These are phyloP conservation scores for Drosophila pseudoananassae DNA, from an alignment of 1,140 invertebrate genomes.

Conservation along the genomic window DNA sequence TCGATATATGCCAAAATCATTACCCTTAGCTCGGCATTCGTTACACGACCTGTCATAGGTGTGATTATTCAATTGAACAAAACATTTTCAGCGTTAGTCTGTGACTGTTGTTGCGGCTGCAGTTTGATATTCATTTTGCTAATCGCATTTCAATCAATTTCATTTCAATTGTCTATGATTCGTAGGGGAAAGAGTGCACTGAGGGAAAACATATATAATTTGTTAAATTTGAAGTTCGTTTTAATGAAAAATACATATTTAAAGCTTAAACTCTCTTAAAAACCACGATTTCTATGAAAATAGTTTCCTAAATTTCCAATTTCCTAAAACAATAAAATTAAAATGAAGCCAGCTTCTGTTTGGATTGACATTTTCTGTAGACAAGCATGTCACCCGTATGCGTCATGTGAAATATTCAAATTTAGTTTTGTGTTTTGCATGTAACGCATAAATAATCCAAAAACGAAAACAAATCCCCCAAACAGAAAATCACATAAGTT, in stretches of 20 bases:
- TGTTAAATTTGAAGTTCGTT: neutral
- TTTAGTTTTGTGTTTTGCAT: conserved; percentile 53
- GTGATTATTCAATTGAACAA: conserved; percentile 67
- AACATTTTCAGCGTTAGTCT: conserved; percentile 50
- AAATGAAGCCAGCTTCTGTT: conserved; percentile 30
- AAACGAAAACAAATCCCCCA: conserved; percentile 12
- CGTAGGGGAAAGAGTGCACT: conserved; percentile 5
- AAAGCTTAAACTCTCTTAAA: neutral
- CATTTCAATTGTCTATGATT: conserved; percentile 69
- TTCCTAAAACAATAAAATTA: neutral
- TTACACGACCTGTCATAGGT: conserved; percentile 50
- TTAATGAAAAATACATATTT: neutral
- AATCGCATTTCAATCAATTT: conserved; percentile 79
- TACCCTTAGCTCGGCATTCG: conserved; percentile 5
- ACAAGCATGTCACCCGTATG: conserved; percentile 61
- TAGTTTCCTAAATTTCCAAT: neutral
- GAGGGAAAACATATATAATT: neutral
- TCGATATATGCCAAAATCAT: conserved; percentile 59
- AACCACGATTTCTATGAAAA: no score
- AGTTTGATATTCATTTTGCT: conserved; percentile 68
- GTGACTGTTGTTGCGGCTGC: conserved; percentile 34
- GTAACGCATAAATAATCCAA: conserved; percentile 77
- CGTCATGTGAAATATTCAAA: conserved; percentile 71
- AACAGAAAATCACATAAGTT: conserved; percentile 26
- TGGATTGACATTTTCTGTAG: conserved; percentile 47